Base-by-base conservation (phyloP, 2,113 vertebrate genomes). In the Clarias magur region DNA sequence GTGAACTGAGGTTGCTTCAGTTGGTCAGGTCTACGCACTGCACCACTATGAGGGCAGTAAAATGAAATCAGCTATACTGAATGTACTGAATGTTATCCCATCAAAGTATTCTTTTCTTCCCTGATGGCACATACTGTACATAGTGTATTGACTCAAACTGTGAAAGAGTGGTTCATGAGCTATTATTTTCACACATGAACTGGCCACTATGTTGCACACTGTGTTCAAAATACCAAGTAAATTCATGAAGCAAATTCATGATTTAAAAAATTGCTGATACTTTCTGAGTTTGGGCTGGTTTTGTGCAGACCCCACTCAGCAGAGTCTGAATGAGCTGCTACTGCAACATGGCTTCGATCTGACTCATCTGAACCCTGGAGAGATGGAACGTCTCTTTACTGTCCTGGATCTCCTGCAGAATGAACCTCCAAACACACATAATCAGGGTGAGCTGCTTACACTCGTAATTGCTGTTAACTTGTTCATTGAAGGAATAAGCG, bases 321-420 rank as follows among this genome's bases (percentile, higher is more conserved):
- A 96, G 92, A 96, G 92, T 60, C 76, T 98, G 85, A 92, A 95
- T 3, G 92, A 95, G 38, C 93, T 97, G 59, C 92, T 98, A 67
- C 93, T 96, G 0, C 95, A 94, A 91, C 96, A 96, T 0, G 95
- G 96, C n/a, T 91, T 97, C 15, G 95, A 96, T 42, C 83, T 97
- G 73, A 95, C 93, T 0, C 96, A 98, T 65, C 83, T 98, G 92
- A 96, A 94, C 65, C 93, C 95, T 0, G 95, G 95, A 88, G 96
- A 97, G 91, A 93, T 95, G 34, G 94, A 94, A 75, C 94, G 94
- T 62, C 94, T 97, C 78, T 95, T 95, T 0, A 81, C 92, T 3
- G 91, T 96, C 34, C 93, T 98, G 62, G 96, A 96, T 85, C 92
- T 97, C 88, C 95, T 97, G 82, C 96, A 95, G 91, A 90, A 92